Evolutionary conservation across 2,113 vertebrate species (phyloP).

Genomic region (Percopsis transmontana): DNA sequence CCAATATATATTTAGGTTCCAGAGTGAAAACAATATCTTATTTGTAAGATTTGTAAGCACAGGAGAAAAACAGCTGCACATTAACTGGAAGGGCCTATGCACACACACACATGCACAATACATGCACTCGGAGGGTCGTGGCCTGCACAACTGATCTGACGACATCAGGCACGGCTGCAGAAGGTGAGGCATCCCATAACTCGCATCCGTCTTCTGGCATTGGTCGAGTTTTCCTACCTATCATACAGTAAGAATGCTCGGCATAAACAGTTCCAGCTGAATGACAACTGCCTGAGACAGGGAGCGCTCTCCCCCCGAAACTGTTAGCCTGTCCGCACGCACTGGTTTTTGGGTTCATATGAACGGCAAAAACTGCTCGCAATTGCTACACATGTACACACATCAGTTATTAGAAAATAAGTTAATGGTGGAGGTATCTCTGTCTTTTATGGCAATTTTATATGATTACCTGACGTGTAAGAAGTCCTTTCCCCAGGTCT

Average conservation of each 20-base stretch:
- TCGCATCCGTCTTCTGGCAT: slow-evolving; percentile 70
- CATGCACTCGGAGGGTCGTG: slow-evolving; percentile 22
- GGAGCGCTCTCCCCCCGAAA: slow-evolving; percentile 18
- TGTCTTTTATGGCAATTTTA: not conserved
- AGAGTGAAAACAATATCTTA: slow-evolving; percentile 50
- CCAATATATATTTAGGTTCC: slow-evolving; percentile 34
- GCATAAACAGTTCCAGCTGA: slow-evolving; percentile 74
- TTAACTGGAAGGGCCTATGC: slow-evolving; percentile 23
- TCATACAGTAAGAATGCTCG: slow-evolving; percentile 67
- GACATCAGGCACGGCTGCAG: slow-evolving; percentile 69
- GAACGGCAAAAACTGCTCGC: not conserved
- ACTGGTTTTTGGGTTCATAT: slow-evolving; percentile 4
- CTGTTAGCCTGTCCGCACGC: slow-evolving; percentile 8
- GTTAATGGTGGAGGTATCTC: not conserved
- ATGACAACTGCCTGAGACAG: slow-evolving; percentile 58
- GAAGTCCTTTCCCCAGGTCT: not conserved
- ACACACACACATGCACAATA: slow-evolving; percentile 6
- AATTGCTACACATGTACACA: not conserved
- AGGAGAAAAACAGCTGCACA: slow-evolving; percentile 57
- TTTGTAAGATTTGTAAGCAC: slow-evolving; percentile 65
- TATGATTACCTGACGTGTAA: not conserved
- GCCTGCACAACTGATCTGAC: slow-evolving; percentile 62
- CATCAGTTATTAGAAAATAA: not conserved
- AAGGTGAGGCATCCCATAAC: slow-evolving; percentile 71
- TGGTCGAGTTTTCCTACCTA: slow-evolving; percentile 63